Percentiles rank a stretch among this genome's conserved stretches.
These are phyloP conservation scores for Papilio helenus DNA, from an alignment of 1,140 invertebrate genomes.

Conservation along the genomic window DNA sequence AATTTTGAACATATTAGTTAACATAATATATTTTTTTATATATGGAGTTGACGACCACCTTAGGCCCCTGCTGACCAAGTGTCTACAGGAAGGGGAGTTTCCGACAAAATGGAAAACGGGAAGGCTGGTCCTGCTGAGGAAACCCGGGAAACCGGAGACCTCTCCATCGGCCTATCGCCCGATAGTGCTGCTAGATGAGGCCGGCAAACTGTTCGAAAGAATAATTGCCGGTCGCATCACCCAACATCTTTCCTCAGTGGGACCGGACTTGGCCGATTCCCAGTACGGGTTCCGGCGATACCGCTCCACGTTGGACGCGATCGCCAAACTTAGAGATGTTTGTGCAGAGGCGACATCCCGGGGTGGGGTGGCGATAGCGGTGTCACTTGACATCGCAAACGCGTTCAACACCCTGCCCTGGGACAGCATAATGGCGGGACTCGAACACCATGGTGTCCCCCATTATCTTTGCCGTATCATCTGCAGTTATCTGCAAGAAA, in stretches of 20 bases:
- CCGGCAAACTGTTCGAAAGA: too few relatives aligned
- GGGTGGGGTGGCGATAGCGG: slow-evolving; percentile 43
- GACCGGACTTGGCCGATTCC: slow-evolving; percentile 2
- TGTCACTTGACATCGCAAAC: slow-evolving; percentile 42
- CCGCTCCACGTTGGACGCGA: slow-evolving; percentile 44
- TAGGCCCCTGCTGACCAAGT: too few relatives aligned
- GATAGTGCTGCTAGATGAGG: too few relatives aligned
- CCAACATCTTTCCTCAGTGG: slow-evolving; percentile 20
- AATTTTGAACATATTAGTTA: slow-evolving; percentile 27
- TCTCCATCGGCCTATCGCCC: too few relatives aligned
- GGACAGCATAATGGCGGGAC: too few relatives aligned
- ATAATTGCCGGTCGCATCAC: not conserved
- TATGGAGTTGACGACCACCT: too few relatives aligned
- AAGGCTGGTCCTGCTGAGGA: too few relatives aligned
- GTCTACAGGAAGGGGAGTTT: too few relatives aligned
- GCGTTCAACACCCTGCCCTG: too few relatives aligned
- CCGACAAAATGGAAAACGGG: too few relatives aligned
- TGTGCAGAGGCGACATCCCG: slow-evolving; percentile 18
- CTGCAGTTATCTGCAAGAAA: not conserved
- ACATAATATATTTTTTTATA: not conserved
- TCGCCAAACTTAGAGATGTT: not conserved
- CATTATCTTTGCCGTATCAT: not conserved
- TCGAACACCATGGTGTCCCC: slow-evolving; percentile 40
- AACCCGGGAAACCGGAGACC: too few relatives aligned
- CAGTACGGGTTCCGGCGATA: slow-evolving; percentile 43